Evolutionary conservation across 2,797 vertebrate species (phyloP).

Genomic region (Enteromius viviparus): DNA sequence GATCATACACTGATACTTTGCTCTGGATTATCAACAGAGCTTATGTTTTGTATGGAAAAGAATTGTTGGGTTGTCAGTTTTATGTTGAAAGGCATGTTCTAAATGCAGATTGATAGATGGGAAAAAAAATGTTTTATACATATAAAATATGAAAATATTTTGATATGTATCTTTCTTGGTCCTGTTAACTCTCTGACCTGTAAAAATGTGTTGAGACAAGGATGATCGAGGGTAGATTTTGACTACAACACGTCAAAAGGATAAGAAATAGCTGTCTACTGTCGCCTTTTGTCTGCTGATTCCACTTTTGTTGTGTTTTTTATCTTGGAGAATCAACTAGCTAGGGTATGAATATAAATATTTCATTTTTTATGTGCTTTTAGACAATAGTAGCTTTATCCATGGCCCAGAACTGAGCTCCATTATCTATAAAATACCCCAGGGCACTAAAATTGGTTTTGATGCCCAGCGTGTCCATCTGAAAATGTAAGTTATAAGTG

Average conservation of each 20-base stretch:
- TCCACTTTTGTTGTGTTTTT: constrained; percentile 23
- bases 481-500: constrained; percentile 21
- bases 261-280: not conserved
- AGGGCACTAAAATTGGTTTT: not conserved
- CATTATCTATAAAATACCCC: constrained; percentile 29
- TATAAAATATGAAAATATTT: not conserved
- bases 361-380: constrained; percentile 42
- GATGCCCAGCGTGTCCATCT: not conserved
- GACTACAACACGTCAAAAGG: not conserved
- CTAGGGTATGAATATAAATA: constrained; percentile 36
- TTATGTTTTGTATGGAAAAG: not conserved
- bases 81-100: not conserved
- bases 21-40: constrained; percentile 37
- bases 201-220: not conserved
- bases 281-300: not conserved
- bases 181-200: not conserved
- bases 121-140: not conserved
- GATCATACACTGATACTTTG: constrained; percentile 52
- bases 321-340: constrained; percentile 44
- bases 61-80: not conserved
- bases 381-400: constrained; percentile 37
- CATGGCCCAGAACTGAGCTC: not conserved
- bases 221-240: not conserved
- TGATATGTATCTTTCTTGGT: not conserved
- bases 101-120: not conserved